Evolutionary conservation across 2,888 invertebrate genomes (phyloP).

Genomic region (Patella caerulea): DNA sequence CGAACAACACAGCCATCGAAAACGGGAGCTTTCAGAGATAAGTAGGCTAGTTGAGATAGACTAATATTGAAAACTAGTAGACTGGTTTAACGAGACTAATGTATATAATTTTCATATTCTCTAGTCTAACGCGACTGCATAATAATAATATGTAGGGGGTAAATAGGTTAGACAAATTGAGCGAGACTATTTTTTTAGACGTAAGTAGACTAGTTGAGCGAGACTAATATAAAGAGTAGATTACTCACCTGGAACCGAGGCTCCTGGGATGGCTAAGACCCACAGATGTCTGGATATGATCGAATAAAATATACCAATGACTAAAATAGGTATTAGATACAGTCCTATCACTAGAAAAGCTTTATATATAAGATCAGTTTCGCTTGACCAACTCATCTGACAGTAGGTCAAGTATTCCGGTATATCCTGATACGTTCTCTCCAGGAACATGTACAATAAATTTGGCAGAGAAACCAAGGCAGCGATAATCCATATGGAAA

Average conservation of each 20-base stretch:
- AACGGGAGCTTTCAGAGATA: too few relatives aligned
- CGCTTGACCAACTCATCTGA: conserved; percentile 18
- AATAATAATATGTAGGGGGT: too few relatives aligned
- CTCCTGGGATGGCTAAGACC: conserved; percentile 39
- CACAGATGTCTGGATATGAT: conserved; percentile 42
- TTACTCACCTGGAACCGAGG: conserved; percentile 17
- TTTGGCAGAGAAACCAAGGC: conserved; percentile 36
- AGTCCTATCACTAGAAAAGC: conserved; percentile 33
- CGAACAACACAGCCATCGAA: too few relatives aligned
- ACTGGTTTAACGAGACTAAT: too few relatives aligned
- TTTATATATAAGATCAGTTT: conserved; percentile 29
- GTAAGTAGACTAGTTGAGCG: too few relatives aligned
- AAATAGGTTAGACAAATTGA: too few relatives aligned
- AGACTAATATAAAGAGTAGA: not conserved
- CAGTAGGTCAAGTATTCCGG: conserved; percentile 32
- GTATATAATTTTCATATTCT: too few relatives aligned
- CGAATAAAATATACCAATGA: conserved; percentile 40
- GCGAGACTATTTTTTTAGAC: too few relatives aligned
- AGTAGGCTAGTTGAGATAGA: too few relatives aligned
- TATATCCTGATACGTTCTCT: conserved; percentile 31
- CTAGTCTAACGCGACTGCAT: too few relatives aligned
- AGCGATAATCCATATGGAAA: conserved; percentile 36
- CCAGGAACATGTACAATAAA: conserved; percentile 29
- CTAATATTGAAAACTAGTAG: too few relatives aligned
- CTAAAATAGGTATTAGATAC: conserved; percentile 38